phyloP scores from a whole-genome alignment of 2,888 invertebrate species.

The Erynnis tages region DNA sequence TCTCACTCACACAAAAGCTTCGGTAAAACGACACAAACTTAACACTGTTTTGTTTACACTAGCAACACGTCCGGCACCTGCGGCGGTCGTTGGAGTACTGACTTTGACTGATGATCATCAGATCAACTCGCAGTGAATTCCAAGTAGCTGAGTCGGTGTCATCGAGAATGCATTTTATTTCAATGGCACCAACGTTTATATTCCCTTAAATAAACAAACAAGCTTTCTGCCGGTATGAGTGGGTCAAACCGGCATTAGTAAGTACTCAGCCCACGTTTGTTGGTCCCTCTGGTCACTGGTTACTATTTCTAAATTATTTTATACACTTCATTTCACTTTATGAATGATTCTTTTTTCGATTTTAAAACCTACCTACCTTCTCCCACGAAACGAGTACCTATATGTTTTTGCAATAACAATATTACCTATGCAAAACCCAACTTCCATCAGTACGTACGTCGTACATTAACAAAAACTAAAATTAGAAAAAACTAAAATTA shows the following conservation, averaged over 20 bases:
- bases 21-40: constrained; percentile 48
- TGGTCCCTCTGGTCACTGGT: no score
- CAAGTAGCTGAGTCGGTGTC: constrained; percentile 16
- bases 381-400: no score
- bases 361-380: no score
- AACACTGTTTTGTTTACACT: constrained; percentile 27
- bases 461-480: no score
- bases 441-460: no score
- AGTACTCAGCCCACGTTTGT: constrained; percentile 11
- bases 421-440: no score
- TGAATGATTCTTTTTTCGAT: no score
- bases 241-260: constrained; percentile 6
- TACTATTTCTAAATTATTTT: no score
- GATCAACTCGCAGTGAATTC: constrained; percentile 35
- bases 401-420: no score
- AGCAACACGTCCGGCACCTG: constrained; percentile 45
- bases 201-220: constrained; percentile 31
- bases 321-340: no score
- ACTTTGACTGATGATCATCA: constrained; percentile 38
- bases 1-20: constrained; percentile 47
- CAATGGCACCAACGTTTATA: constrained; percentile 35
- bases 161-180: constrained; percentile 42
- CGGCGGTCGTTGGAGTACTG: constrained; percentile 54
- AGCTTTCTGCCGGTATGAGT: constrained; percentile 15
- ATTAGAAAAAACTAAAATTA: no score